Conservation (phyloP, 2,113 vertebrate species). For the Elephas maximus region DNA sequence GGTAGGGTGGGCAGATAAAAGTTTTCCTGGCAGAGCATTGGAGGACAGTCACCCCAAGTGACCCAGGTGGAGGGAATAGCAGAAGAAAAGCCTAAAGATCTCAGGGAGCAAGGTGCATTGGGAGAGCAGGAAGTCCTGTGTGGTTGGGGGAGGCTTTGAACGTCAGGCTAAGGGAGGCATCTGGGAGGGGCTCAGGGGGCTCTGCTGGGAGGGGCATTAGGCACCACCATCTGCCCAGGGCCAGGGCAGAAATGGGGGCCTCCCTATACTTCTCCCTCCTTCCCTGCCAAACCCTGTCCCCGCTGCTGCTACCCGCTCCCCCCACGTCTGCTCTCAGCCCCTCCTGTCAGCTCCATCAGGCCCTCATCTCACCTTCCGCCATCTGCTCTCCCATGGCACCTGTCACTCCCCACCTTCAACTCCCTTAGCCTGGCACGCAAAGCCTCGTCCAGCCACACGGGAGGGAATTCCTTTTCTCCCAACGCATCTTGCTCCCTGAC, state of each 20-base stretch:
- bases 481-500: neutral
- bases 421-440: neutral
- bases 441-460: neutral
- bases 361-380: neutral
- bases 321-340: neutral
- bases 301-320: neutral
- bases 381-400: neutral
- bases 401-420: neutral
- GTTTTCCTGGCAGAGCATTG: neutral
- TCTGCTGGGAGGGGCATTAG: neutral
- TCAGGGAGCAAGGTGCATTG: neutral
- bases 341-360: neutral
- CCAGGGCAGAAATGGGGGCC: constrained; percentile 38
- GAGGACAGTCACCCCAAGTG: neutral
- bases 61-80: neutral
- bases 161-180: no score
- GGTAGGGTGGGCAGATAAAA: rapidly evolving
- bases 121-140: neutral
- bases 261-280: neutral
- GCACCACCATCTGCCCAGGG: neutral
- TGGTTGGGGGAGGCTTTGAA: neutral
- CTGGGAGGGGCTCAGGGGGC: neutral
- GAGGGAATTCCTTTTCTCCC: neutral
- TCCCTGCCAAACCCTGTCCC: neutral
- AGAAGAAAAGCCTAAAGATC: neutral